Evolutionary conservation across 2,797 vertebrate species (phyloP).

Genomic region (Clarias laeviceps): DNA sequence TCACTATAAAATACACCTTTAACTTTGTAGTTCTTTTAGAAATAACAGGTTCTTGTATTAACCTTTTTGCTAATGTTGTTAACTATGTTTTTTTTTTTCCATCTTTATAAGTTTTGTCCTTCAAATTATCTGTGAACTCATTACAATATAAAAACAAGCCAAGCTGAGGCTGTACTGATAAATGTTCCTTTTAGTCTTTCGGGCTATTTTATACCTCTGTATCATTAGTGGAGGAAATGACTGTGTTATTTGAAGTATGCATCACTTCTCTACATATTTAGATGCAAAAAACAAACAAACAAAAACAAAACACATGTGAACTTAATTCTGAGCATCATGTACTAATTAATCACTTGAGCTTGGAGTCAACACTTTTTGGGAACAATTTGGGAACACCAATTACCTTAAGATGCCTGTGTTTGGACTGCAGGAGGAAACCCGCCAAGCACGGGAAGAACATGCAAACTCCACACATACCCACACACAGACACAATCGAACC

Average conservation of each 20-base stretch:
- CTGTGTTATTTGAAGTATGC: background rate
- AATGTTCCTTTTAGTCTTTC: background rate
- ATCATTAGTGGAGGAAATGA: background rate
- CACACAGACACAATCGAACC: no score
- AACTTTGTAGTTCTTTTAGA: background rate
- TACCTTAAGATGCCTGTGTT: no score
- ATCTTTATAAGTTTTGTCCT: background rate
- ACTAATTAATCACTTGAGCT: background rate
- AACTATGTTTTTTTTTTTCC: no score
- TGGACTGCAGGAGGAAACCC: no score
- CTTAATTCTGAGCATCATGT: background rate
- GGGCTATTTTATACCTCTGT: background rate
- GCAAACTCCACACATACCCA: no score
- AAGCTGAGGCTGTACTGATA: background rate
- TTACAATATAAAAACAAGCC: background rate
- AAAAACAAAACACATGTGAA: background rate
- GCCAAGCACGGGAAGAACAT: no score
- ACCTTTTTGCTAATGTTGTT: background rate
- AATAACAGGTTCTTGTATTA: background rate
- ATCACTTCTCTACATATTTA: background rate
- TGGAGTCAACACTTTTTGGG: no score
- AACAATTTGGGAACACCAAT: no score
- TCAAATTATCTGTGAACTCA: background rate
- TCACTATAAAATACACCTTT: background rate
- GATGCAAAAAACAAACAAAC: background rate